Conservation (phyloP, 2,113 vertebrate genomes). For the Trichechus manatus region DNA sequence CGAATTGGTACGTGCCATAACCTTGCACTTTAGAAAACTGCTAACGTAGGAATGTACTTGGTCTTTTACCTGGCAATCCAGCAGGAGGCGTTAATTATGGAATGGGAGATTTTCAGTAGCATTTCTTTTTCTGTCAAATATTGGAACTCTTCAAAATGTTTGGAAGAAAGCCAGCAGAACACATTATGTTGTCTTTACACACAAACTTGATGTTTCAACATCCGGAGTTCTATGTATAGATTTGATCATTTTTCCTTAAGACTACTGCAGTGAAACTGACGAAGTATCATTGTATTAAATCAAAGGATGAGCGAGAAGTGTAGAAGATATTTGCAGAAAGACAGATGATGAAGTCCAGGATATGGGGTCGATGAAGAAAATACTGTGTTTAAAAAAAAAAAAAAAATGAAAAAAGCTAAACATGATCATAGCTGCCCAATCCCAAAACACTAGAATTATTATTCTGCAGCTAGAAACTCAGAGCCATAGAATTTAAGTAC, state of each 20-base stretch:
- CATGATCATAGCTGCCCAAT: neutral
- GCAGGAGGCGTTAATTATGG: neutral
- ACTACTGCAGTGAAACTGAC: conserved; percentile 27
- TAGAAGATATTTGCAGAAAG: neutral
- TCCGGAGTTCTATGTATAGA: neutral
- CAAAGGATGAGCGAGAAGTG: neutral
- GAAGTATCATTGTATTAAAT: neutral
- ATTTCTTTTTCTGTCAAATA: conserved; percentile 25
- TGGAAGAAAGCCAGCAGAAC: conserved; percentile 5
- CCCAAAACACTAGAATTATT: neutral
- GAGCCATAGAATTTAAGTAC: neutral
- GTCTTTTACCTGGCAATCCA: neutral
- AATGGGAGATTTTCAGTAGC: neutral
- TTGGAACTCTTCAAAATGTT: neutral
- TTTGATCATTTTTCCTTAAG: neutral
- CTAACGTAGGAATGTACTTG: neutral
- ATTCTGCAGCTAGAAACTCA: neutral
- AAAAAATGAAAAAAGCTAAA: neutral
- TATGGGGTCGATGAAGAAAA: neutral
- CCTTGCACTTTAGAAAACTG: neutral
- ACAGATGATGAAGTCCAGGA: neutral
- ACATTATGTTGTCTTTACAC: neutral
- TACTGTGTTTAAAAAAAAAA: neutral
- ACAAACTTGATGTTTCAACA: neutral
- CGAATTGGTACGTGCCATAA: neutral